Evolutionary conservation across 2,797 vertebrate genomes (phyloP).

Genomic region (Macropus fuliginosus): DNA sequence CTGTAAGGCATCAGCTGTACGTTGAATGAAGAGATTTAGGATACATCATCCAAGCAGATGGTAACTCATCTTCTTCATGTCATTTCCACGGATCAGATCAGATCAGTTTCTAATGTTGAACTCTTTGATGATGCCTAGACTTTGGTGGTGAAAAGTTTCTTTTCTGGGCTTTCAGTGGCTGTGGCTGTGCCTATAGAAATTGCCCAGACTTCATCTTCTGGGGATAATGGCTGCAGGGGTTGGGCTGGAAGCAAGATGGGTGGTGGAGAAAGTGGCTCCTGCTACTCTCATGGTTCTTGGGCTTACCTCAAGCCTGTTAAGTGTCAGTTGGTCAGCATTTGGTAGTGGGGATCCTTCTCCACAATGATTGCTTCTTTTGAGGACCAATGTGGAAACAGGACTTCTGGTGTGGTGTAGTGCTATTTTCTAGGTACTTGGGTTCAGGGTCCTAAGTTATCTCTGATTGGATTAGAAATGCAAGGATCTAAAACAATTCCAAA

Average conservation of each 20-base stretch:
- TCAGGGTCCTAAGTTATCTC: too few species aligned
- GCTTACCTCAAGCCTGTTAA: neutral
- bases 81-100: neutral
- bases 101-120: neutral
- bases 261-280: neutral
- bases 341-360: neutral
- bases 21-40: neutral
- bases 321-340: neutral
- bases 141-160: neutral
- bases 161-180: neutral
- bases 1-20: neutral
- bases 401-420: too few species aligned
- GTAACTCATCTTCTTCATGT: neutral
- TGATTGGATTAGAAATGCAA: neutral
- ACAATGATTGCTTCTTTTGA: neutral
- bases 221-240: neutral
- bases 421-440: too few species aligned
- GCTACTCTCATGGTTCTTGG: neutral
- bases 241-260: neutral
- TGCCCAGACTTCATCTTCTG: neutral
- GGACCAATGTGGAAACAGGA: too few species aligned
- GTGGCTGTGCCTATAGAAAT: neutral
- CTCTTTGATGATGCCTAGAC: neutral
- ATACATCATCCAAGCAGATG: neutral
- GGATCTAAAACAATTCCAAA: too few species aligned